Evolutionary conservation across 2,113 vertebrate genomes (phyloP).

Genomic region (Orycteropus afer): DNA sequence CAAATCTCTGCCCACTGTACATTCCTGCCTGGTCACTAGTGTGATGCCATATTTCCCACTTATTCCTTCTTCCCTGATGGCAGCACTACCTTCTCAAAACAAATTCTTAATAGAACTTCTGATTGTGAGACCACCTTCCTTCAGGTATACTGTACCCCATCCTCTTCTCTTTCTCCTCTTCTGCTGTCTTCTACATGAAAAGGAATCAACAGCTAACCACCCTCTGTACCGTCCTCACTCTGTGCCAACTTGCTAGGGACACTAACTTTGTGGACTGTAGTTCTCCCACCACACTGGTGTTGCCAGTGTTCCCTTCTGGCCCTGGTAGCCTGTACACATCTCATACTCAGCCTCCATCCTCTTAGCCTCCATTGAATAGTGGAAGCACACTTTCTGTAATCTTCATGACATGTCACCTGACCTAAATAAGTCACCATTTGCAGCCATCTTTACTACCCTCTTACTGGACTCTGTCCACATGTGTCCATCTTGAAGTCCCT

Average conservation of each 20-base stretch:
- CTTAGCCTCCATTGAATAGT: neutral
- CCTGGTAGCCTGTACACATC: fast-evolving
- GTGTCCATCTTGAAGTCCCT: neutral
- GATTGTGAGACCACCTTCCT: no score
- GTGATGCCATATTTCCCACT: no score
- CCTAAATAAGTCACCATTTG: neutral
- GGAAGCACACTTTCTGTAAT: neutral
- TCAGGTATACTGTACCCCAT: no score
- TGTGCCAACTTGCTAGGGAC: neutral
- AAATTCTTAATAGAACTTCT: no score
- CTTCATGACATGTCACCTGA: no score
- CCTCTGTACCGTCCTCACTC: neutral
- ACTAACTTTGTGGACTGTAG: neutral
- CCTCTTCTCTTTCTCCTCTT: no score
- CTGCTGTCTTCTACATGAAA: no score
- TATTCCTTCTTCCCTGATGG: no score
- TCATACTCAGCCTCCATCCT: neutral
- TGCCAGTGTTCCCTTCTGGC: neutral
- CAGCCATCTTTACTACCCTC: neutral
- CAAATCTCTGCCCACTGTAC: no score
- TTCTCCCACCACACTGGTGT: neutral
- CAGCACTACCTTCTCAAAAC: no score
- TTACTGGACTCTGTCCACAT: neutral
- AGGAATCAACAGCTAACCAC: no score
- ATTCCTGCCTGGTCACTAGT: no score